Base-by-base conservation (phyloP, 2,797 vertebrate genomes). In the Sebastes melanostomus region DNA sequence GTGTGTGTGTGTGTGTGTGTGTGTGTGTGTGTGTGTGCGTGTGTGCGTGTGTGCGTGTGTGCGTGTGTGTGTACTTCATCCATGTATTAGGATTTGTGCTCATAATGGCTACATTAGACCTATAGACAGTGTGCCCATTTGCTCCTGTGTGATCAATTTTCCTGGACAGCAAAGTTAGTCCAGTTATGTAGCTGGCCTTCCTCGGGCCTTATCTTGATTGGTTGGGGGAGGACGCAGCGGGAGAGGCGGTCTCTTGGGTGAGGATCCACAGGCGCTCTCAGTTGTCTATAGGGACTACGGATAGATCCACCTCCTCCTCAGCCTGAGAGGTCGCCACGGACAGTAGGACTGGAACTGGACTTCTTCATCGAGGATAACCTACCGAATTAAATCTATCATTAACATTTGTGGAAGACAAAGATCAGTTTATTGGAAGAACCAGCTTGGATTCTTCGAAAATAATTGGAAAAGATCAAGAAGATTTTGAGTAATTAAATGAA, bases 181-280 rank as follows among this genome's bases (percentile, higher is more conserved):
- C 46, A 66, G 67, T 86, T 83, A 74, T 84, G 84, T 54, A 46
- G 79, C 75, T 32, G 16, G 66, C 81, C 89, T 79, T 77, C 78
- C 63, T 69, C 1, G 25, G 85, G 72, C 73, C 87, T 91, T 91
- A 90, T 94, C 92, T 91, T 91, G 93, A 96, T 95, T 96, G 93
- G 95, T 90, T 83, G 62, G 80, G 78, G 88, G 82, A 92, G 87
- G 88, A 89, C 70, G 52, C 87, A 86, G 91, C 86, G 84, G 90
- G 89, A 90, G 86, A 88, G 88, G 90, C 85, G 59, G 80, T 90
- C 82, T 83, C 90, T 52, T 63, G 70, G 70, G 80, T 90, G 91
- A 92, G 81, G 86, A 89, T 89, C 90, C 80, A 76, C 93, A 95
- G 89, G 78, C 86, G 20, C 85, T 85, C 87, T 85, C 90, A 93